Percentiles rank a stretch among this genome's conserved stretches.
Conservation (phyloP, 1,140 invertebrate species). For the Apis cerana region DNA sequence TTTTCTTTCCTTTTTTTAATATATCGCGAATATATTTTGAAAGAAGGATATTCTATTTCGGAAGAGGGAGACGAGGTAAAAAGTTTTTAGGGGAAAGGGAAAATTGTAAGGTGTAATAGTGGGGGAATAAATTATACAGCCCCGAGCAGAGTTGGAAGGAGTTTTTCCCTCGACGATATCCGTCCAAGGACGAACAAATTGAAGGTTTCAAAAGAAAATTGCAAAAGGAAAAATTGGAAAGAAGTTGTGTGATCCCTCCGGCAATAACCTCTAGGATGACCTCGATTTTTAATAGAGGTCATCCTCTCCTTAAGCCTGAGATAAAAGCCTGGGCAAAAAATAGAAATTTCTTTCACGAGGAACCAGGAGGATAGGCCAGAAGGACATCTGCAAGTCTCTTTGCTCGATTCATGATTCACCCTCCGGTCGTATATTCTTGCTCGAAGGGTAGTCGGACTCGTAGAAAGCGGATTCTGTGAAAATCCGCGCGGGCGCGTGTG, state of each 20-base stretch:
- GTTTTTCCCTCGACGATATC: background rate
- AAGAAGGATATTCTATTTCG: too few relatives aligned
- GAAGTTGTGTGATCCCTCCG: background rate
- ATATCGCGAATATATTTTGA: too few relatives aligned
- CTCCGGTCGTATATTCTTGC: background rate
- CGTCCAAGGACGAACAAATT: background rate
- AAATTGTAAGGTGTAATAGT: too few relatives aligned
- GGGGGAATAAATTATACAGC: too few relatives aligned
- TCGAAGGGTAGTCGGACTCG: too few relatives aligned
- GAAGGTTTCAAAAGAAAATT: background rate
- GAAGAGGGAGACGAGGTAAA: too few relatives aligned
- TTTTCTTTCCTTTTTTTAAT: too few relatives aligned
- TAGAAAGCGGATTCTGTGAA: background rate
- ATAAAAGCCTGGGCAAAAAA: background rate
- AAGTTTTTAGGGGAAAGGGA: too few relatives aligned
- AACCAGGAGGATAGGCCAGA: background rate
- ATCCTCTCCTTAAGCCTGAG: background rate
- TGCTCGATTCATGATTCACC: background rate
- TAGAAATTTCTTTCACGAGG: background rate
- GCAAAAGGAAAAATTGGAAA: too few relatives aligned
- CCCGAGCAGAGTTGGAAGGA: background rate
- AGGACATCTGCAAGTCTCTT: background rate
- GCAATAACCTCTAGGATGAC: background rate
- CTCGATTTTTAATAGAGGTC: slow-evolving; percentile 21
- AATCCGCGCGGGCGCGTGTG: too few relatives aligned